These are phyloP conservation scores for Melolontha melolontha DNA, from an alignment of 2,888 invertebrate species.

Conservation along the genomic window DNA sequence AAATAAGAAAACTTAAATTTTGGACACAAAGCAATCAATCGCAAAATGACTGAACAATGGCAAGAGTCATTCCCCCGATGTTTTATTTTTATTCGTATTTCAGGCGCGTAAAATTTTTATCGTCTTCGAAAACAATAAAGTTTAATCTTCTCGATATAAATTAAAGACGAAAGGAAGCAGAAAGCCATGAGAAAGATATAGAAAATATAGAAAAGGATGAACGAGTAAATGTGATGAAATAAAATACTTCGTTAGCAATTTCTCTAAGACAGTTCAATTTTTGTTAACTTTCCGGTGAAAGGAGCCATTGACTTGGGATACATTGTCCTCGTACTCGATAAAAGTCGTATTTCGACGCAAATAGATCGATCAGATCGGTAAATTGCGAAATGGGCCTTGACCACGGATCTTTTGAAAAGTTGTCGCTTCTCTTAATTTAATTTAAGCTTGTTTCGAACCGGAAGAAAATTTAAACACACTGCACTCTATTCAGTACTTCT, in stretches of 20 bases:
- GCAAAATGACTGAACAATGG: too few relatives aligned
- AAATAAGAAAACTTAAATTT: too few relatives aligned
- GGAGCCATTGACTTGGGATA: background rate
- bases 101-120: conserved; percentile 20
- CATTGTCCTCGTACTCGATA: too few relatives aligned
- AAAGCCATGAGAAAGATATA: background rate
- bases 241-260: conserved; percentile 20
- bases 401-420: too few relatives aligned
- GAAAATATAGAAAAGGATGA: background rate
- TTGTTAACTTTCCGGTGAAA: conserved; percentile 20
- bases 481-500: too few relatives aligned
- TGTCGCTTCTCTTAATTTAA: too few relatives aligned
- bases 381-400: too few relatives aligned
- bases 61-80: background rate
- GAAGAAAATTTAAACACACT: too few relatives aligned
- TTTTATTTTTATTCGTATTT: conserved; percentile 14
- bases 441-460: too few relatives aligned
- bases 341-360: too few relatives aligned
- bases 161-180: background rate
- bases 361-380: too few relatives aligned
- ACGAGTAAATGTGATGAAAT: conserved; percentile 4
- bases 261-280: conserved; percentile 31
- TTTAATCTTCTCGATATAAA: conserved; percentile 21
- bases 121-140: conserved; percentile 7
- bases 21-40: too few relatives aligned